A percentile compares a stretch with the other conserved stretches of the same genome.
These are phyloP conservation scores for Ernsta delagoae DNA, from an alignment of 2,888 invertebrate species.

Conservation along the genomic window DNA sequence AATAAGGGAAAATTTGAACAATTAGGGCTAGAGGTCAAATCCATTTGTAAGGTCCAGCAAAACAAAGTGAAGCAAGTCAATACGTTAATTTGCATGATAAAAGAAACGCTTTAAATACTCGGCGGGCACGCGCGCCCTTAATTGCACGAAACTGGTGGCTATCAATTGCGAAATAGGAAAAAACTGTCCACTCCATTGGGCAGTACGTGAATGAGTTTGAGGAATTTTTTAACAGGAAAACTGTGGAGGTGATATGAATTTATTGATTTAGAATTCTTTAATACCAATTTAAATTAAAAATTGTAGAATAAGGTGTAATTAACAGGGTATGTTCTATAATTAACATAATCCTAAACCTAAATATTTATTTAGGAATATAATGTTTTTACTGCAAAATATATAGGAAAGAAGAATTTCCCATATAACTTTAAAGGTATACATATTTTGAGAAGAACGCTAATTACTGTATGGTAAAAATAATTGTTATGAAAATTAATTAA, in stretches of 20 bases:
- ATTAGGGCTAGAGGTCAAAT: conserved; percentile 28
- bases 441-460: too few species aligned
- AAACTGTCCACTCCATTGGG: conserved; percentile 76
- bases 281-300: too few species aligned
- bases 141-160: conserved; percentile 73
- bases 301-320: too few species aligned
- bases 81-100: conserved; percentile 82
- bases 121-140: conserved; percentile 62
- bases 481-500: too few species aligned
- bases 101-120: conserved; percentile 77
- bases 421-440: too few species aligned
- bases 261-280: background rate
- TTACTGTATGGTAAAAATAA: too few species aligned
- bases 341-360: too few species aligned
- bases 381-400: too few species aligned
- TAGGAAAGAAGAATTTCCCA: too few species aligned
- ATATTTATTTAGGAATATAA: too few species aligned
- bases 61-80: conserved; percentile 63
- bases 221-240: conserved; percentile 55
- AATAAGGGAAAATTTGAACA: conserved; percentile 35
- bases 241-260: conserved; percentile 49
- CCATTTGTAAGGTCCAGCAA: conserved; percentile 44
- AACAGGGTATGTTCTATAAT: too few species aligned
- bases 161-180: conserved; percentile 81
- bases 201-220: conserved; percentile 62